Evolutionary conservation across 2,113 vertebrate species (phyloP).

Genomic region (Cettia cetti): DNA sequence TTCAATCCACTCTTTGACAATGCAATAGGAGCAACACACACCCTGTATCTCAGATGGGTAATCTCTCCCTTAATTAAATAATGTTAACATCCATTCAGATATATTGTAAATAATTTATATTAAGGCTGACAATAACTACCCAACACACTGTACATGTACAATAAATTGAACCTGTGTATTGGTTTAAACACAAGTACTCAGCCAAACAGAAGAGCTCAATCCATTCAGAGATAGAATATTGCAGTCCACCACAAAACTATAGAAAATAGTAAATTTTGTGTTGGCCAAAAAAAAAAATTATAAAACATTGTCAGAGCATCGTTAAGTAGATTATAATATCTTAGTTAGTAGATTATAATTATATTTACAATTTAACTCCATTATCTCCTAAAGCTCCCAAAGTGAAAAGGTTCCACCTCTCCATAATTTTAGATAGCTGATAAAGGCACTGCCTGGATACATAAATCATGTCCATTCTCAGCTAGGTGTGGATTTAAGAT

Average conservation of each 20-base stretch:
- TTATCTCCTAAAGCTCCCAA: background rate
- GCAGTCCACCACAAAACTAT: background rate
- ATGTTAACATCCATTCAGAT: background rate
- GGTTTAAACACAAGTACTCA: background rate
- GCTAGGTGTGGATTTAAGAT: background rate
- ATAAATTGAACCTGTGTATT: background rate
- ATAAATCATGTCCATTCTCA: background rate
- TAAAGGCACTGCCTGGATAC: background rate
- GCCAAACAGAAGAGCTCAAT: background rate
- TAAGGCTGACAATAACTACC: background rate
- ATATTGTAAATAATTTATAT: background rate
- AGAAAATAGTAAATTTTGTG: background rate
- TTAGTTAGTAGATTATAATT: too few relatives aligned
- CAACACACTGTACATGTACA: background rate
- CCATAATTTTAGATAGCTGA: background rate
- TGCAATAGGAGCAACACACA: accelerated
- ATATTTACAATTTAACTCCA: background rate
- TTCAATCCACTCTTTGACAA: background rate
- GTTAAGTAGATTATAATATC: background rate
- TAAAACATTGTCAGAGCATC: background rate
- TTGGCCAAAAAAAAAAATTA: background rate
- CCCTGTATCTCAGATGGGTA: background rate
- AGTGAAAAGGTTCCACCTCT: background rate
- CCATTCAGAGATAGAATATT: background rate
- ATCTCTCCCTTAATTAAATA: background rate